A percentile compares a stretch with the other conserved stretches of the same genome.
Conservation (phyloP, 1,140 invertebrate species). For the Carposina sasakii region DNA sequence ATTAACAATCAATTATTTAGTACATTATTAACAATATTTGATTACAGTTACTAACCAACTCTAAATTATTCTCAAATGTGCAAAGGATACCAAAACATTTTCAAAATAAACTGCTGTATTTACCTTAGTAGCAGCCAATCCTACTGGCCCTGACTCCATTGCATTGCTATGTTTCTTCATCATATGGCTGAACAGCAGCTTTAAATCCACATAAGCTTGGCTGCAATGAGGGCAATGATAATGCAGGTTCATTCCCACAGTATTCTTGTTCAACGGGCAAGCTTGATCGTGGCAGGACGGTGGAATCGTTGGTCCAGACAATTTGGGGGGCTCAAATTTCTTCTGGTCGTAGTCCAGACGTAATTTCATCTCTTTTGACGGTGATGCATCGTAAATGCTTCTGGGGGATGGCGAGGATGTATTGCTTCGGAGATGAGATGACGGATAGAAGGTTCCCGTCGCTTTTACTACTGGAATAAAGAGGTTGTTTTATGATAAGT, state of each 20-base stretch:
- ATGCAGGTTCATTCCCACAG: slow-evolving; percentile 59
- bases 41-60: too few relatives aligned
- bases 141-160: slow-evolving; percentile 54
- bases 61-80: not conserved
- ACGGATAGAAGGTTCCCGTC: slow-evolving; percentile 93
- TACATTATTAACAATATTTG: too few relatives aligned
- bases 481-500: slow-evolving; percentile 21
- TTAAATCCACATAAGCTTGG: slow-evolving; percentile 61
- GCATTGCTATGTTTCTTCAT: slow-evolving; percentile 61
- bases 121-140: slow-evolving; percentile 68
- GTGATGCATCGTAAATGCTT: slow-evolving; percentile 60
- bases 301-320: slow-evolving; percentile 51
- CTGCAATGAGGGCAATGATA: slow-evolving; percentile 63
- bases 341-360: slow-evolving; percentile 53
- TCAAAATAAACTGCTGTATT: not conserved
- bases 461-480: slow-evolving; percentile 92
- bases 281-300: slow-evolving; percentile 56
- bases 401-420: slow-evolving; percentile 51
- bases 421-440: slow-evolving; percentile 80
- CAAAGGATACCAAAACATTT: not conserved
- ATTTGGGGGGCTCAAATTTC: slow-evolving; percentile 46
- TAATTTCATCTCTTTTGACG: slow-evolving; percentile 55
- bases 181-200: slow-evolving; percentile 61
- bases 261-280: slow-evolving; percentile 60
- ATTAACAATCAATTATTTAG: too few relatives aligned